phyloP scores from a whole-genome alignment of 2,888 invertebrate species.

The Actias luna region DNA sequence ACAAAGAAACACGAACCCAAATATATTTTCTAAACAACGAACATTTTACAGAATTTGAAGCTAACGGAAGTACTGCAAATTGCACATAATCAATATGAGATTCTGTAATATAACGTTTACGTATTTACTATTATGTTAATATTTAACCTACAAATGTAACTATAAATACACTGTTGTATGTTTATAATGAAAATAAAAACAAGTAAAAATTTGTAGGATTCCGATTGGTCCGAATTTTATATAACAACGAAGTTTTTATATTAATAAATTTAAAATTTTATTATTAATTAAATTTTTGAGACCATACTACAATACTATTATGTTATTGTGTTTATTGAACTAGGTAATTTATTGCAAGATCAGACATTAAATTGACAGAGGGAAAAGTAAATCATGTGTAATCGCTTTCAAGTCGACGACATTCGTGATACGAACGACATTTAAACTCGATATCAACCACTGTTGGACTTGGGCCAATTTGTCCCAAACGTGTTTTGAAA shows the following conservation, averaged over 20 bases:
- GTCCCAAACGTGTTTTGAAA: conserved; percentile 53
- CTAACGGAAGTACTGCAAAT: not conserved
- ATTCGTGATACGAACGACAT: conserved; percentile 61
- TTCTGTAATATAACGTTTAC: not conserved
- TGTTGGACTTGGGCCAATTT: conserved; percentile 64
- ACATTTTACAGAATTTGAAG: not conserved
- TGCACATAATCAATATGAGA: not conserved
- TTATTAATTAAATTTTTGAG: not conserved
- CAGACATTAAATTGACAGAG: conserved; percentile 48
- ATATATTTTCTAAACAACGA: not conserved
- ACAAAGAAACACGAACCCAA: not conserved
- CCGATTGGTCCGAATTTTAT: not conserved
- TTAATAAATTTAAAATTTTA: not conserved
- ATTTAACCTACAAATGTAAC: too few relatives aligned
- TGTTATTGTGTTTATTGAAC: conserved; percentile 13
- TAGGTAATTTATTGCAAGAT: conserved; percentile 5
- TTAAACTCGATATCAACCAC: conserved; percentile 59
- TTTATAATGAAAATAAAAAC: not conserved
- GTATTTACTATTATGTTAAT: too few relatives aligned
- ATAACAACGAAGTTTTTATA: not conserved
- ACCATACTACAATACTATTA: conserved; percentile 18
- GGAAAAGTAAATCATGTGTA: conserved; percentile 63
- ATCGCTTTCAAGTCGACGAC: conserved; percentile 58
- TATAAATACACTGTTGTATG: too few relatives aligned
- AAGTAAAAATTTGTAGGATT: not conserved